phyloP scores from a whole-genome alignment of 1,140 invertebrate species.

The Drosophila obscura region DNA sequence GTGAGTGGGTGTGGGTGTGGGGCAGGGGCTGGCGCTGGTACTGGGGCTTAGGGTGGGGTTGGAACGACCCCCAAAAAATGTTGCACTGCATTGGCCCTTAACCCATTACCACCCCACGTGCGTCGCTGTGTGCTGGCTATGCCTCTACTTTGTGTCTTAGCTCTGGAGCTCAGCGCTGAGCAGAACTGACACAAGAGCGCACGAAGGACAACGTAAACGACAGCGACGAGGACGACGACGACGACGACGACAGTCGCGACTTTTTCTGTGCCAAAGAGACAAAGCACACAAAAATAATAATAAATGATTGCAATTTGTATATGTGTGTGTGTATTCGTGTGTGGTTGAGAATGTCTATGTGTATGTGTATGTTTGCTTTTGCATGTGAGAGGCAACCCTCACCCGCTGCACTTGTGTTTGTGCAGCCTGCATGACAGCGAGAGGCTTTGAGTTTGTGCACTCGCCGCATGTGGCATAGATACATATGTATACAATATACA shows the following conservation, averaged over 20 bases:
- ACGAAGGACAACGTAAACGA: constrained; percentile 67
- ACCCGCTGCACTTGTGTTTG: constrained; percentile 64
- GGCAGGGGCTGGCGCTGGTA: neutral
- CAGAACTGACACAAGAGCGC: constrained; percentile 74
- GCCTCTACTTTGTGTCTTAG: constrained; percentile 48
- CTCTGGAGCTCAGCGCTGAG: constrained; percentile 47
- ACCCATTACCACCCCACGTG: constrained; percentile 67
- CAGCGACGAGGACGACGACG: constrained; percentile 18
- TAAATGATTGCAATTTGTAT: constrained; percentile 71
- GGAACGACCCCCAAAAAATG: constrained; percentile 55
- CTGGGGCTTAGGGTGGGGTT: neutral
- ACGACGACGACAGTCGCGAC: constrained; percentile 48
- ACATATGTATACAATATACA: constrained; percentile 3
- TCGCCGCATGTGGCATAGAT: constrained; percentile 49
- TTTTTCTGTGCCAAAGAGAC: constrained; percentile 81
- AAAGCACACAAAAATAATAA: constrained; percentile 82
- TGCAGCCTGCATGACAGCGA: constrained; percentile 70
- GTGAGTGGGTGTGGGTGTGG: constrained; percentile 11
- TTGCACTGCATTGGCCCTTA: constrained; percentile 70
- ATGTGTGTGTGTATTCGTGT: constrained; percentile 28
- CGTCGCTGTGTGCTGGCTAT: constrained; percentile 40
- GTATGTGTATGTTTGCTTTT: constrained; percentile 42
- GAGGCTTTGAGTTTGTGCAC: constrained; percentile 69
- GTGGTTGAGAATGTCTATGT: constrained; percentile 26
- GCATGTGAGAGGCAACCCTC: constrained; percentile 13